phyloP scores from a whole-genome alignment of 2,888 invertebrate genomes.

The Dicranocentrus wangi region DNA sequence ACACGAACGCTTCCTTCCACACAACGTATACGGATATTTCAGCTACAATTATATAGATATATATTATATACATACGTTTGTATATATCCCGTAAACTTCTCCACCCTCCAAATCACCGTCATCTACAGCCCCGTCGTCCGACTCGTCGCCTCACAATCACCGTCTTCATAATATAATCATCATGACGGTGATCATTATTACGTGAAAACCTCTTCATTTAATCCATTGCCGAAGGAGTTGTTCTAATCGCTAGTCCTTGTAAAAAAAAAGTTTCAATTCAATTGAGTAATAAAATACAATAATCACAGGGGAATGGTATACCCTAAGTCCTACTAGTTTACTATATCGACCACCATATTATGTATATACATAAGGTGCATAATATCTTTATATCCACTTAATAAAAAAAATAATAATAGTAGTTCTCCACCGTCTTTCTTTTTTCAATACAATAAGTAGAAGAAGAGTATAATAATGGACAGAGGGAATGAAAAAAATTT shows the following conservation, averaged over 20 bases:
- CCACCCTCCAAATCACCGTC: conserved; percentile 35
- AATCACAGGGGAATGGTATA: background rate
- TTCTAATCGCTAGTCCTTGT: conserved; percentile 15
- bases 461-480: conserved; percentile 20
- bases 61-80: too few species aligned
- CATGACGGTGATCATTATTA: conserved; percentile 26
- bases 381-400: background rate
- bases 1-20: too few species aligned
- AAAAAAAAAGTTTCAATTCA: conserved; percentile 41
- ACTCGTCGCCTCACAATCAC: conserved; percentile 29
- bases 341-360: background rate
- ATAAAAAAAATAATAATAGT: conserved; percentile 37
- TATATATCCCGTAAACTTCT: too few species aligned
- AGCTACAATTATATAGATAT: too few species aligned
- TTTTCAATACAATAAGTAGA: conserved; percentile 30
- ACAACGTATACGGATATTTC: too few species aligned
- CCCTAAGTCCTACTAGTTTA: background rate
- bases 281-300: conserved; percentile 60
- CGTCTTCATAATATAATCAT: conserved; percentile 10
- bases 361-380: too few species aligned
- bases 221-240: conserved; percentile 55
- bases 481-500: conserved; percentile 54
- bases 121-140: conserved; percentile 21
- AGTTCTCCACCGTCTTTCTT: conserved; percentile 32
- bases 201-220: conserved; percentile 51